Base-by-base conservation (phyloP, 2,113 vertebrate genomes). In the Haemorhous mexicanus region DNA sequence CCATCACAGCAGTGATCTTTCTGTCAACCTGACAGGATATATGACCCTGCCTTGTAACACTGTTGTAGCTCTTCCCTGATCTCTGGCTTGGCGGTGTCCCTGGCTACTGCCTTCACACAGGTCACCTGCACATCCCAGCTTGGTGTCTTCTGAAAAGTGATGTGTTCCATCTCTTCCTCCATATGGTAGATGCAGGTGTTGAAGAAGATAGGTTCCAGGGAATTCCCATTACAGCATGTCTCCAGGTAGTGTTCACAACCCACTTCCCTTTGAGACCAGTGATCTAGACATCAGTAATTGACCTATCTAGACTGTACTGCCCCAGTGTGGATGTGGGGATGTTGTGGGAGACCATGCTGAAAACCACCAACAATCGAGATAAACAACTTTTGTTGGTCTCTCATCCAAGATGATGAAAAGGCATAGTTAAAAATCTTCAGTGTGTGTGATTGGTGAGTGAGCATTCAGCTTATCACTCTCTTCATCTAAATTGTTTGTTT, bases 401-500 rank as follows among this genome's bases (percentile, higher is more conserved):
- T 46, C 13, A 24, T 76, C n/a, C 37, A 62, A 43, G 58, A 82
- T 83, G 88, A 77, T 23, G 52, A 67, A 78, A 85, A 66, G 28
- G 6, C 23, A 8, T 89, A 59, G 70, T 81, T 87, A 68, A 76
- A 82, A 35, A 56, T 82, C 49, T 52, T 85, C 35, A 62, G 9
- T 56, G 14, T 85, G 39, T 5, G 4, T 68, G 58, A 72, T 23
- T 41, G 82, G 41, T 5, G 4, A 85, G 66, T 68, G 84, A 96
- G 70, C 70, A 93, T 93, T 96, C 94, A 91, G 28, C 19, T 77
- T 88, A 68, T 64, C 70, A 27, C 72, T 76, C 30, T 53, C 30
- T 63, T 69, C 26, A 53, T 91, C 64, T 78, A 46, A 93, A 79
- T 76, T 72, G 62, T 62, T 94, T 90, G 70, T 96, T 95, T 95